These are phyloP conservation scores for Polydesmus complanatus DNA, from an alignment of 2,888 invertebrate genomes.

Conservation along the genomic window DNA sequence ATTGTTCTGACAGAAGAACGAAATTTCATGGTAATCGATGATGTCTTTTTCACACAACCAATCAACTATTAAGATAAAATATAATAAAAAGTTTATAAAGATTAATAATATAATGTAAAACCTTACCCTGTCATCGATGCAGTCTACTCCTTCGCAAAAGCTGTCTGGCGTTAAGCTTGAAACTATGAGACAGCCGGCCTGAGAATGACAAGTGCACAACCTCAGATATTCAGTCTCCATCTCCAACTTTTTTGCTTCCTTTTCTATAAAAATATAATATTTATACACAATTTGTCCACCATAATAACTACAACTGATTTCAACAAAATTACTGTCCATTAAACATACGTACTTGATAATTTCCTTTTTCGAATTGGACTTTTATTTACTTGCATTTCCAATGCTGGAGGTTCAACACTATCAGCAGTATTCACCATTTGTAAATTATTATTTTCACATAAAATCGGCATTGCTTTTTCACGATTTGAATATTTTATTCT, in stretches of 20 bases:
- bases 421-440: background rate
- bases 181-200: background rate
- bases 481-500: background rate
- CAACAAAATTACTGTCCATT: no score
- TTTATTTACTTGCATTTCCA: background rate
- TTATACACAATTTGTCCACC: no score
- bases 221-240: background rate
- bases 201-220: slow-evolving; percentile 3
- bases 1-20: slow-evolving; percentile 44
- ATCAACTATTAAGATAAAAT: slow-evolving; percentile 35
- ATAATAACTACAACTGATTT: no score
- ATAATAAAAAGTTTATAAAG: background rate
- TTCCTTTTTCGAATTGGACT: background rate
- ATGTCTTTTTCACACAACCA: slow-evolving; percentile 61
- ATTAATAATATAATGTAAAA: no score
- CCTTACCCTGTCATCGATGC: slow-evolving; percentile 17
- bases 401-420: background rate
- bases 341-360: no score
- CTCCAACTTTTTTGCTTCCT: background rate
- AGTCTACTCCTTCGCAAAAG: slow-evolving; percentile 17
- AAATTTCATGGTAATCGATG: slow-evolving; percentile 28
- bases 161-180: background rate
- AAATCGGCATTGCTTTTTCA: background rate
- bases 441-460: background rate
- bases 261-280: no score